Base-by-base conservation (phyloP, 1,140 invertebrate species). In the Musca vetustissima region DNA sequence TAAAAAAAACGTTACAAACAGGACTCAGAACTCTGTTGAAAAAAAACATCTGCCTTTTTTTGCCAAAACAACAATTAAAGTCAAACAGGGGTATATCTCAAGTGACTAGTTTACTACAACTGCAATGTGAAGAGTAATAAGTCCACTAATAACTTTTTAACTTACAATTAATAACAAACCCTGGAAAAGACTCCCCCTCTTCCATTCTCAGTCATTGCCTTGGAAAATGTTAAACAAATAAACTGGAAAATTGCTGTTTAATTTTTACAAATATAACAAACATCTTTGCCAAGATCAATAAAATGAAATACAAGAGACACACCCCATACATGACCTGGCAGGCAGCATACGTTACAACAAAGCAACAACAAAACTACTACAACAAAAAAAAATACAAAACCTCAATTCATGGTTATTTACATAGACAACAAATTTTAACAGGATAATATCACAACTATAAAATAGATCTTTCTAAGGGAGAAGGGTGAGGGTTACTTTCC, bases 81-180 rank as follows among this genome's bases (percentile, higher is more conserved):
- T 24, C 52, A 24, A 8, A 17, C 22, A 19, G n/a, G 19, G 57
- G 36, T 17, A 36, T 36, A 61, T 61, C 57, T 28, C 32, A 36
- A 61, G 57, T 36, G 22, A 61, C 9, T 61, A 36, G 28, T 50
- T 22, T 13, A 28, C 8, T 13, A 43, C 65, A 47, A 65, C 32
- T 50, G 59, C 59, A 15, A 49, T 25, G n/a, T 65, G 43, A 43
- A 53, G 61, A 66, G 47, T 66, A 66, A 66, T 25, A 47, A 61
- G 36, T 36, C 15, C 57, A 11, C n/a, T 57, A 68, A 71, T 71
- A 71, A 71, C 70, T 71, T 71, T 71, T 71, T 71, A 71, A 71
- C 70, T 71, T 68, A 71, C 70, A 69, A 71, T 71, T 71, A 71
- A 66, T 71, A 67, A 71, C 67, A 71, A 68, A n/a, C n/a, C n/a